Evolutionary conservation across 2,888 invertebrate genomes (phyloP).

Genomic region (Yponomeuta sedellus): DNA sequence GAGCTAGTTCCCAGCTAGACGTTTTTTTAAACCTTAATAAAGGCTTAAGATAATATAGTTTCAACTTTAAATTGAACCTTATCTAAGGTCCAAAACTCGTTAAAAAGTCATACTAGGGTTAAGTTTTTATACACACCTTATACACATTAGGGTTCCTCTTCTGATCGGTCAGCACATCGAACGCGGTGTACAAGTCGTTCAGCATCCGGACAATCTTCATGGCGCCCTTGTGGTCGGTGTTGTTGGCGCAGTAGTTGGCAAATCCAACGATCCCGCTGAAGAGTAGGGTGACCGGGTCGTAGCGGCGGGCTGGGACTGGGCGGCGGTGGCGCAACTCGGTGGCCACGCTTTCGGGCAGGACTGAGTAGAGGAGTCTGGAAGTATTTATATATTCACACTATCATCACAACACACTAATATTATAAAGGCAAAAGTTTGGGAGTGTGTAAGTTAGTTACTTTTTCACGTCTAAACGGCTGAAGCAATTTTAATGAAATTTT

Average conservation of each 20-base stretch:
- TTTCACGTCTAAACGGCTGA: too few relatives aligned
- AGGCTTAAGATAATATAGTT: too few relatives aligned
- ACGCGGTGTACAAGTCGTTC: conserved; percentile 94
- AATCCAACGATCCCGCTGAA: conserved; percentile 96
- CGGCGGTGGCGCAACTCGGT: conserved; percentile 94
- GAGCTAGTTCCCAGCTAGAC: too few relatives aligned
- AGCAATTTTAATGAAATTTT: too few relatives aligned
- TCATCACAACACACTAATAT: too few relatives aligned
- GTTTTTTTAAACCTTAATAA: too few relatives aligned
- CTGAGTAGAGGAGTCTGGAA: conserved; percentile 92
- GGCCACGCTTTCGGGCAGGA: conserved; percentile 95
- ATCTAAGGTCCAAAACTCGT: too few relatives aligned
- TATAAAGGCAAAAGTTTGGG: too few relatives aligned
- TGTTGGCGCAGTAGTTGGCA: conserved; percentile 90
- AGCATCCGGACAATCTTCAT: conserved; percentile 97
- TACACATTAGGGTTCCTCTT: conserved; percentile 95
- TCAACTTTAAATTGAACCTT: too few relatives aligned
- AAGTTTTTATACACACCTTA: conserved; percentile 79
- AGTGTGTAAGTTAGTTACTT: too few relatives aligned
- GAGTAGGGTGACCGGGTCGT: conserved; percentile 92
- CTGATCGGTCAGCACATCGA: conserved; percentile 94
- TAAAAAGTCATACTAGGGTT: too few relatives aligned
- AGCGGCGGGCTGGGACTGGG: conserved; percentile 91
- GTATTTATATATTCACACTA: too few relatives aligned
- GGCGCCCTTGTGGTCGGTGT: conserved; percentile 94